A percentile compares a stretch with the other conserved stretches of the same genome.
Conservation (phyloP, 2,797 vertebrate genomes). For the Orientallactaga sibirica region DNA sequence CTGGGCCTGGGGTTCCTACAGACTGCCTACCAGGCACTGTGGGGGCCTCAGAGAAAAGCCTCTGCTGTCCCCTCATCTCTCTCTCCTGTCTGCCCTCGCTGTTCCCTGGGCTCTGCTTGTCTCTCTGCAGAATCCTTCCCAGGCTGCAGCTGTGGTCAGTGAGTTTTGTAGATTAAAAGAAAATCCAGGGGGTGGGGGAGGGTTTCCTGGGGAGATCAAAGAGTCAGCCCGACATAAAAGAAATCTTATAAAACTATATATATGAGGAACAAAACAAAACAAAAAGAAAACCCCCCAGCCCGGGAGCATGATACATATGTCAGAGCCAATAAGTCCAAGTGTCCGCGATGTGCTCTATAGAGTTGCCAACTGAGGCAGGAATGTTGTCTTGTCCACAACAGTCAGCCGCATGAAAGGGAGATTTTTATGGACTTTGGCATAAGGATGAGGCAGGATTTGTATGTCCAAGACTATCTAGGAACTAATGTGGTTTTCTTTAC, state of each 20-base stretch:
- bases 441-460: slow-evolving; percentile 68
- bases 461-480: slow-evolving; percentile 61
- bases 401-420: slow-evolving; percentile 61
- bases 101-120: not conserved
- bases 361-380: slow-evolving; percentile 82
- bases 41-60: too few relatives aligned
- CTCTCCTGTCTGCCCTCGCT: not conserved
- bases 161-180: slow-evolving; percentile 89
- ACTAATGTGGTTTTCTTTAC: slow-evolving; percentile 71
- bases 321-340: slow-evolving; percentile 81
- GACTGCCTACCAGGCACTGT: accelerated
- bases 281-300: slow-evolving; percentile 64
- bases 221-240: slow-evolving; percentile 88
- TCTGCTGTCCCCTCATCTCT: not conserved
- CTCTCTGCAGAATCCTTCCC: slow-evolving; percentile 82
- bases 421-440: slow-evolving; percentile 73
- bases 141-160: slow-evolving; percentile 86
- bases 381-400: slow-evolving; percentile 79
- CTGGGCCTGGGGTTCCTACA: accelerated
- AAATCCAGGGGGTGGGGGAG: slow-evolving; percentile 77
- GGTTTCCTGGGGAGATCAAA: slow-evolving; percentile 89
- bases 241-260: slow-evolving; percentile 84
- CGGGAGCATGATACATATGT: slow-evolving; percentile 85
- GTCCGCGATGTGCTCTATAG: slow-evolving; percentile 74
- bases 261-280: slow-evolving; percentile 83